A percentile compares a stretch with the other conserved stretches of the same genome.
Evolutionary conservation across 92 coral and sea anemone genomes (phyloP).

Genomic region (Epizoanthus scotinus): DNA sequence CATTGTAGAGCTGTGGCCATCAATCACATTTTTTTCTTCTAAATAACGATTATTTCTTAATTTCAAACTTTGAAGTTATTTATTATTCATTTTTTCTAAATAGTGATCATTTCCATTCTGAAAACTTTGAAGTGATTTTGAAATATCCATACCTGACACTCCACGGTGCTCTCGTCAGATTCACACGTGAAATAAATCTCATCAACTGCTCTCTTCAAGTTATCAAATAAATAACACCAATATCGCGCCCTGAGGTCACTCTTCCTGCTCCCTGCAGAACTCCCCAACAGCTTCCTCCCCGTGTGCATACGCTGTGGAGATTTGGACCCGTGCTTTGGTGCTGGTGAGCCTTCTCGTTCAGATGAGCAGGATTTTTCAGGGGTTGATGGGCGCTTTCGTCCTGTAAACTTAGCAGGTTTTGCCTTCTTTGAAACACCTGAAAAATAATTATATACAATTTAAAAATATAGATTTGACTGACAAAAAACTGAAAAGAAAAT

Average conservation of each 20-base stretch:
- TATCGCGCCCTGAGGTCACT: slow-evolving; percentile 93
- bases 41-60: no score
- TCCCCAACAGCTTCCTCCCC: slow-evolving; percentile 67
- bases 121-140: no score
- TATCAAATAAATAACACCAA: slow-evolving; percentile 98
- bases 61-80: no score
- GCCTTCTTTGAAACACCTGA: slow-evolving; percentile 46
- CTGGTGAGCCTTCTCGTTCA: slow-evolving; percentile 82
- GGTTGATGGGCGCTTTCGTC: slow-evolving; percentile 66
- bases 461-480: no score
- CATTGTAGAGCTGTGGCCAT: no score
- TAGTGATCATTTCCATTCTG: no score
- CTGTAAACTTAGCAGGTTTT: slow-evolving; percentile 52
- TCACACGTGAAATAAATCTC: slow-evolving; percentile 98
- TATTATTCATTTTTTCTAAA: no score
- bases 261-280: slow-evolving; percentile 79
- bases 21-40: no score
- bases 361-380: slow-evolving; percentile 92
- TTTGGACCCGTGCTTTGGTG: slow-evolving; percentile 67
- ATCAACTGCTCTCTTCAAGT: slow-evolving; percentile 96
- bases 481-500: no score
- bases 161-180: slow-evolving; percentile 90
- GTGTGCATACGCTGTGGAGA: slow-evolving; percentile 74
- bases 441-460: no score
- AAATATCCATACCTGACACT: slow-evolving; percentile 84